These are phyloP conservation scores for Stomatorhinus walkeri DNA, from an alignment of 2,797 vertebrate genomes.

Conservation along the genomic window DNA sequence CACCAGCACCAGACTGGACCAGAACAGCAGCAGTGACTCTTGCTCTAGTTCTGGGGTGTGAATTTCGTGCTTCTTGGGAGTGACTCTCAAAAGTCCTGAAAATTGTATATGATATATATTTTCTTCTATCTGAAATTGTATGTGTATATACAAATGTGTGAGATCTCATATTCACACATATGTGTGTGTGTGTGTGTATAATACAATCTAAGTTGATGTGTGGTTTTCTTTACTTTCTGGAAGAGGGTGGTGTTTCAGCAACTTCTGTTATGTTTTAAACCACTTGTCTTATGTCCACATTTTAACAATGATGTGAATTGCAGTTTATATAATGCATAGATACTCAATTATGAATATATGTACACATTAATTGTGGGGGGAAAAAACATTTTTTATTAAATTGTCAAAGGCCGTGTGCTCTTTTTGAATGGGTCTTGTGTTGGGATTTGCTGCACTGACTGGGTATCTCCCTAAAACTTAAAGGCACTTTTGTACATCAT, in stretches of 20 bases:
- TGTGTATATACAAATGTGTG: constrained; percentile 31
- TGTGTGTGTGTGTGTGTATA: constrained; percentile 18
- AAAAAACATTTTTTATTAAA: constrained; percentile 66
- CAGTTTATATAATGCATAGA: constrained; percentile 54
- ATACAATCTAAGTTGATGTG: neutral
- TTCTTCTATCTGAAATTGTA: neutral
- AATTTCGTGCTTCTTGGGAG: neutral
- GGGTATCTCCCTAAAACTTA: neutral
- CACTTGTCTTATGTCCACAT: constrained; percentile 44
- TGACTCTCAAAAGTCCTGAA: constrained; percentile 3
- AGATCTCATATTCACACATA: constrained; percentile 20
- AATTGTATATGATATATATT: neutral
- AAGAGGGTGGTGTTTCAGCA: constrained; percentile 38
- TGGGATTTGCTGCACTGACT: neutral
- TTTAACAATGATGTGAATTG: constrained; percentile 51
- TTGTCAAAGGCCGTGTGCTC: constrained; percentile 37
- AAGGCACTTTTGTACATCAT: neutral
- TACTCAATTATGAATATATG: constrained; percentile 62
- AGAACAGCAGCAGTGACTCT: neutral
- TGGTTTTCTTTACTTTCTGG: constrained; percentile 42
- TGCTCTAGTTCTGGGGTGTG: neutral
- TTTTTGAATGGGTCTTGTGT: neutral
- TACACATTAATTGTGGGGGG: constrained; percentile 57
- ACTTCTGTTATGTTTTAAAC: constrained; percentile 44
- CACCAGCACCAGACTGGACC: neutral